Evolutionary conservation across 2,797 vertebrate species (phyloP), one percentile per base, ranked within the genome.

Genomic region (Adelosebastes latens): DNA sequence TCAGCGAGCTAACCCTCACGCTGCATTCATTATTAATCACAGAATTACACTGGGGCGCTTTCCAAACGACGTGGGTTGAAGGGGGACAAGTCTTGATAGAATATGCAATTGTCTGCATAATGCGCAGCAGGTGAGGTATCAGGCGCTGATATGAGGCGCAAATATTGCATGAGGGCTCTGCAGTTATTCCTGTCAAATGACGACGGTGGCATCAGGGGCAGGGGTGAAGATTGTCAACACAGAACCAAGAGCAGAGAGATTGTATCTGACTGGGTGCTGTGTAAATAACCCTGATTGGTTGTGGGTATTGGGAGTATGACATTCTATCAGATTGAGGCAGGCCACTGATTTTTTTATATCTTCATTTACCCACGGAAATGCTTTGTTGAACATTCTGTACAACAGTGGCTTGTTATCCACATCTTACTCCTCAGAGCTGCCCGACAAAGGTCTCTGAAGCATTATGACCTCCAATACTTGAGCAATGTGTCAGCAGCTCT

Each of bases 21-120:
- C 85, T 55, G 32, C 82, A 89, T 94, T 75, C 72, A 95, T 95
- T 95, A 94, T 95, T 92, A 86, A 93, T 91, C 89, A 84, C 76
- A 86, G 87, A 87, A 80, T 88, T 89, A 90, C 75, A 82, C 84
- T 3, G 65, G 71, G 66, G 79, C 22, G 36, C 69, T 86, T 79
- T 79, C 62, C 85, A 79, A 86, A 85, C 31, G 56, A 70, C 69
- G 79, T 63, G 75, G 81, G 86, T 80, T 84, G 81, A 86, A 66
- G 71, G 49, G 77, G 77, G 79, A 88, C 83, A 76, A 77, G 84
- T 89, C 83, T 20, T 75, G 79, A 88, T 87, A 84, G 87, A 93
- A 89, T 90, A 89, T 92, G 88, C 88, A 89, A 72, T 81, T 72
- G 87, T 90, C 83, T 90, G 90, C 79, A 86, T 89, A 80, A 86